Evolutionary conservation across 2,797 vertebrate species (phyloP).

Genomic region (Synaphobranchus kaupii): DNA sequence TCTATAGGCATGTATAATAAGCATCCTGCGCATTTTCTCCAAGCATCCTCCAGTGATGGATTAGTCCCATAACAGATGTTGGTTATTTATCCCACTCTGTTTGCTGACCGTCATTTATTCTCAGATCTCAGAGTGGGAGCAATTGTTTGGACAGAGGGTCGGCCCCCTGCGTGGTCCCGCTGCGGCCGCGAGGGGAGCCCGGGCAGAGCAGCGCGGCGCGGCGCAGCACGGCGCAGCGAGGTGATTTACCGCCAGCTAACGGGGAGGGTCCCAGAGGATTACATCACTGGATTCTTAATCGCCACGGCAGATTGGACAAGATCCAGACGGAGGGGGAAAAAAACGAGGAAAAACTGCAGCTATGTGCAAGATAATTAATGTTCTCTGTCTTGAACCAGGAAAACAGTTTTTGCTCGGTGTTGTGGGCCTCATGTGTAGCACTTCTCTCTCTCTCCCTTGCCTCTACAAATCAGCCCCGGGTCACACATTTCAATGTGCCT

Average conservation of each 20-base stretch:
- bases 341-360: slow-evolving; percentile 15
- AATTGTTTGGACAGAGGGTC: slow-evolving; percentile 23
- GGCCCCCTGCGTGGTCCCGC: slow-evolving; percentile 27
- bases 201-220: slow-evolving; percentile 32
- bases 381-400: slow-evolving; percentile 42
- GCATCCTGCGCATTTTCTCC: slow-evolving; percentile 8
- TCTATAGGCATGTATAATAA: slow-evolving; percentile 14
- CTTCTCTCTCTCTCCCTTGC: background rate
- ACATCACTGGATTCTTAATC: slow-evolving; percentile 71
- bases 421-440: background rate
- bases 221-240: slow-evolving; percentile 45
- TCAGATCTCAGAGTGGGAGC: slow-evolving; percentile 25
- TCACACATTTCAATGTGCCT: slow-evolving; percentile 22
- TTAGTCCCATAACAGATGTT: slow-evolving; percentile 43
- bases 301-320: slow-evolving; percentile 41
- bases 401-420: slow-evolving; percentile 37
- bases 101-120: slow-evolving; percentile 24
- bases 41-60: slow-evolving; percentile 26
- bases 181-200: slow-evolving; percentile 22
- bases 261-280: slow-evolving; percentile 78
- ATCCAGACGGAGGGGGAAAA: slow-evolving; percentile 37
- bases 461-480: background rate
- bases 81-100: slow-evolving; percentile 49
- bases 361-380: slow-evolving; percentile 47
- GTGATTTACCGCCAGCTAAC: slow-evolving; percentile 78